Percentiles rank a stretch among this genome's conserved stretches.
Conservation (phyloP, 2,888 invertebrate genomes). For the Rhagonycha fulva region DNA sequence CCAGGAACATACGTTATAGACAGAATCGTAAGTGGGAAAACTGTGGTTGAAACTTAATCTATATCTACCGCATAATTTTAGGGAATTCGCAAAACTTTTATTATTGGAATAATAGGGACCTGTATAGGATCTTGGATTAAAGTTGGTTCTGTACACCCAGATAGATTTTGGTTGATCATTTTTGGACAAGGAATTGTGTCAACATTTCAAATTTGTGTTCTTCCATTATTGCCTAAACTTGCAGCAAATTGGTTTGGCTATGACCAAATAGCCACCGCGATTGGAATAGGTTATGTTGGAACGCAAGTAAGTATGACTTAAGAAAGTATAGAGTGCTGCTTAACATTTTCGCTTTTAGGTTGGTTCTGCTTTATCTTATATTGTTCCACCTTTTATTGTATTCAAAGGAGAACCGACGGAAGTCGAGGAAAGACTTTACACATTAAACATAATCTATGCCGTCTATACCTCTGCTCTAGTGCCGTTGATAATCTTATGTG, state of each 20-base stretch:
- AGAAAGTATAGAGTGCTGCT: too few species aligned
- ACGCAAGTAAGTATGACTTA: not conserved
- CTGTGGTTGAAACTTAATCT: too few species aligned
- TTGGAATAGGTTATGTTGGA: constrained; percentile 65
- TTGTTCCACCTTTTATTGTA: not conserved
- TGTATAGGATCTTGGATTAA: constrained; percentile 88
- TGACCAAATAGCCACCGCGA: constrained; percentile 93
- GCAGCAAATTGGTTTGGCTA: constrained; percentile 98
- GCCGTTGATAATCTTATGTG: not conserved
- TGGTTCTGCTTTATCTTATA: not conserved
- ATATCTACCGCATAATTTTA: too few species aligned
- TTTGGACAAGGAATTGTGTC: constrained; percentile 85
- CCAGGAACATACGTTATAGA: too few species aligned
- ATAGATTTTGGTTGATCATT: constrained; percentile 85
- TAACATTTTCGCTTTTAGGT: not conserved
- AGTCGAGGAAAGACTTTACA: not conserved
- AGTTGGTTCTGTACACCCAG: constrained; percentile 79
- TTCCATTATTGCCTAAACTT: constrained; percentile 86
- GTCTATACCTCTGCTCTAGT: not conserved
- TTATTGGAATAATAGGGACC: constrained; percentile 83
- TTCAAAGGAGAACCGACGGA: not conserved
- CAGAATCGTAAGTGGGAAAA: too few species aligned
- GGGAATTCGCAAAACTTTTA: constrained; percentile 79
- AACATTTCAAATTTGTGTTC: constrained; percentile 87
- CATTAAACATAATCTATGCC: not conserved